Conservation (phyloP, 1,140 invertebrate species). For the Atopsyche davidsoni region DNA sequence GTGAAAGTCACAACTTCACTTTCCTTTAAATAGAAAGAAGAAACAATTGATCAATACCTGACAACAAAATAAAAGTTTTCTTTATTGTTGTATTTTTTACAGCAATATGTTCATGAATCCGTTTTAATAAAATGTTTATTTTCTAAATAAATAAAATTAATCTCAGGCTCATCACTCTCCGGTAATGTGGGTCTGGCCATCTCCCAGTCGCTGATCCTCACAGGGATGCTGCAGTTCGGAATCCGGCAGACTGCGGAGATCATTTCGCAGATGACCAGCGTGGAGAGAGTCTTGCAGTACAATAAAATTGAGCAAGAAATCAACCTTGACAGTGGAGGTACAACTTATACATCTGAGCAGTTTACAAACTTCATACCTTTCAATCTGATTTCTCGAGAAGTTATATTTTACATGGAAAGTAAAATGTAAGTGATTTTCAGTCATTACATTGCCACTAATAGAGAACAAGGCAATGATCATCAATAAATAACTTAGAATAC, state of each 20-base stretch:
- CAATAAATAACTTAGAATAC: too few species aligned
- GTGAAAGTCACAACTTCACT: too few species aligned
- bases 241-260: constrained; percentile 70
- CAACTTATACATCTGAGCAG: constrained; percentile 14
- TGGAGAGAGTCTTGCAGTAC: constrained; percentile 74
- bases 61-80: not conserved
- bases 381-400: too few species aligned
- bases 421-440: too few species aligned
- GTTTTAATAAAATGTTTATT: not conserved
- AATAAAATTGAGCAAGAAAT: constrained; percentile 53
- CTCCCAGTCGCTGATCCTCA: constrained; percentile 64
- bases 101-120: not conserved
- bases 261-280: constrained; percentile 70
- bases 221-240: constrained; percentile 72
- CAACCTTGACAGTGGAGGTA: constrained; percentile 37
- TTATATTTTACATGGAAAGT: too few species aligned
- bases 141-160: not conserved
- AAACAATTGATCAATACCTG: too few species aligned
- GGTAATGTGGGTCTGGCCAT: constrained; percentile 63
- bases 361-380: too few species aligned
- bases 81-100: not conserved
- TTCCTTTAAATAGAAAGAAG: too few species aligned
- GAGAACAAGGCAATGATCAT: too few species aligned
- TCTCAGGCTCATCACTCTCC: constrained; percentile 31
- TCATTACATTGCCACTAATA: too few species aligned